Evolutionary conservation across 1,140 invertebrate genomes (phyloP).

Genomic region (Pogonognathellus flavescens): DNA sequence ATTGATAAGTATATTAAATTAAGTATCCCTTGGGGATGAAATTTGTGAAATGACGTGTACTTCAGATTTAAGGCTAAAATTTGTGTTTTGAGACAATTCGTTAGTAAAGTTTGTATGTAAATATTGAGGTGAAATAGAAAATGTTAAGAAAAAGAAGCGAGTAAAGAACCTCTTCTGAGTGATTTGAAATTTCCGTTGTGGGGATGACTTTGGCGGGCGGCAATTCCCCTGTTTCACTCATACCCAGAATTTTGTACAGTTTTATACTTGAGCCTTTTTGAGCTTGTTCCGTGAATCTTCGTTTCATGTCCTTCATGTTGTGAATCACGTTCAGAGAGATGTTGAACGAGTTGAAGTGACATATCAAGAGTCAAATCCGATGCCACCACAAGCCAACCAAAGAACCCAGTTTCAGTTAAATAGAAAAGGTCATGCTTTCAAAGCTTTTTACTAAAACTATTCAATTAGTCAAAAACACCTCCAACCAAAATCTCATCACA

Average conservation of each 20-base stretch:
- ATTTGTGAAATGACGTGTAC: no score
- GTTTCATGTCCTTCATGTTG: constrained; percentile 48
- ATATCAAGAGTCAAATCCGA: neutral
- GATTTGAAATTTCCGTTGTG: constrained; percentile 33
- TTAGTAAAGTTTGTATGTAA: no score
- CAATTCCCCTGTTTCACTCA: neutral
- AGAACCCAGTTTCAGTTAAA: constrained; percentile 31
- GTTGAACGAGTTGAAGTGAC: neutral
- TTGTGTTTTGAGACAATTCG: no score
- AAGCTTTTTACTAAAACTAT: neutral
- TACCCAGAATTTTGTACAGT: constrained; percentile 42
- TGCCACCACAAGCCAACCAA: constrained; percentile 31
- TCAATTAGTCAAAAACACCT: neutral
- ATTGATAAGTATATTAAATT: no score
- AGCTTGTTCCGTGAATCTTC: constrained; percentile 53
- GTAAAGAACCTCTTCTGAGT: constrained; percentile 58
- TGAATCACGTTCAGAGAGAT: neutral
- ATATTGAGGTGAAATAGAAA: neutral
- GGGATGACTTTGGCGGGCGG: neutral
- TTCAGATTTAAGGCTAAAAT: no score
- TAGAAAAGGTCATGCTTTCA: constrained; percentile 5
- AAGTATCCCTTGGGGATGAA: no score
- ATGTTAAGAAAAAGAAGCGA: constrained; percentile 30
- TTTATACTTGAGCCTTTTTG: constrained; percentile 34
- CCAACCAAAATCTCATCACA: neutral